Evolutionary conservation across 2,888 invertebrate species (phyloP).

Genomic region (Diarsia brunnea): DNA sequence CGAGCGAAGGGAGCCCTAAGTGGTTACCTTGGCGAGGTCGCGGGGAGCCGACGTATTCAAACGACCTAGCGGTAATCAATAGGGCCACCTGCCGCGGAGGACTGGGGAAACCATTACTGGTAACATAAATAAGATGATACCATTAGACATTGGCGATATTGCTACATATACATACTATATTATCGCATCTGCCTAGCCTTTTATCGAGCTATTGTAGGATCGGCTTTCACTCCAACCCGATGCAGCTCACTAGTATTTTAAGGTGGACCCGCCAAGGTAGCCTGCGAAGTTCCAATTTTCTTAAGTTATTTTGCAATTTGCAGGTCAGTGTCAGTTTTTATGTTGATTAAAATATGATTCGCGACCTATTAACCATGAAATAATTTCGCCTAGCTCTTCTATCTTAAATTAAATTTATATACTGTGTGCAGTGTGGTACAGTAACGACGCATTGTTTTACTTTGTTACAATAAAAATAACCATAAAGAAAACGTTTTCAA

Average conservation of each 20-base stretch:
- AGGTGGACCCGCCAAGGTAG: too few relatives aligned
- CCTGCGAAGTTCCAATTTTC: too few relatives aligned
- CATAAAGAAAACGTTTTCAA: conserved; percentile 19
- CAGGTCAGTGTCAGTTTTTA: too few relatives aligned
- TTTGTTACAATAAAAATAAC: conserved; percentile 8
- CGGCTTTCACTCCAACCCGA: background rate
- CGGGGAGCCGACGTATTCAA: conserved; percentile 11
- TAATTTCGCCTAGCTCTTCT: too few relatives aligned
- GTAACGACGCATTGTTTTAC: background rate
- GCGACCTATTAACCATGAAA: too few relatives aligned
- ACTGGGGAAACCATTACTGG: conserved; percentile 1
- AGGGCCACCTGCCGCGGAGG: background rate
- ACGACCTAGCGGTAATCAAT: conserved; percentile 30
- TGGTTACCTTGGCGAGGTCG: conserved; percentile 18
- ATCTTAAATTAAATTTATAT: too few relatives aligned
- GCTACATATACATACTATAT: background rate
- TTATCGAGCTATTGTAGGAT: background rate
- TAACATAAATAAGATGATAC: conserved; percentile 6
- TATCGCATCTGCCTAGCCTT: background rate
- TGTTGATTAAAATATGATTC: too few relatives aligned
- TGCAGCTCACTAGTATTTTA: background rate
- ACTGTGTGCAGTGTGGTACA: too few relatives aligned
- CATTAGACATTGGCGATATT: background rate
- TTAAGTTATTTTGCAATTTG: too few relatives aligned
- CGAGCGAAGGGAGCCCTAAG: conserved; percentile 9